phyloP scores from a whole-genome alignment of 2,113 vertebrate genomes.

The Centropristis striata region DNA sequence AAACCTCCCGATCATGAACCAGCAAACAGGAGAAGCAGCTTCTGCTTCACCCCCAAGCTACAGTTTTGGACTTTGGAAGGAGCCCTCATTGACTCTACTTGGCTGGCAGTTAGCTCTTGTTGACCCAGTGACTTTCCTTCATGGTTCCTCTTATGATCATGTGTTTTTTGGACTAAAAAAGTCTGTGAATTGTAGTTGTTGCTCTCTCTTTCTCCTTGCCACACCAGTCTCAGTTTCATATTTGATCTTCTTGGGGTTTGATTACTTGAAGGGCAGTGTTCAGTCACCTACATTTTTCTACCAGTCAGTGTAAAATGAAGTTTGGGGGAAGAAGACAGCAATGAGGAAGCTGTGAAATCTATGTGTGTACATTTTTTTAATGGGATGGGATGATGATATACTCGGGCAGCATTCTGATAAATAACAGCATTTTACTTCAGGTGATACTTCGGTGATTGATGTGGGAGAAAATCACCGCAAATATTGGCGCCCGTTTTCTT shows the following conservation, averaged over 20 bases:
- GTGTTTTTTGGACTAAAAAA: conserved; percentile 45
- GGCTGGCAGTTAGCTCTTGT: conserved; percentile 54
- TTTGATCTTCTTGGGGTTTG: conserved; percentile 70
- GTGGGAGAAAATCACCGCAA: conserved; percentile 2
- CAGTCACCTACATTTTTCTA: conserved; percentile 69
- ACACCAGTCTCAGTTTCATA: conserved; percentile 66
- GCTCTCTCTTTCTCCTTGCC: conserved; percentile 43
- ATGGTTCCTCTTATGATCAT: conserved; percentile 57
- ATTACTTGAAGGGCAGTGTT: conserved; percentile 82
- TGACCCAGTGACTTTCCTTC: conserved; percentile 71
- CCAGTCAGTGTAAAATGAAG: conserved; percentile 57
- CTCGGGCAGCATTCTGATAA: conserved; percentile 40
- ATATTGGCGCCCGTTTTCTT: conserved; percentile 15
- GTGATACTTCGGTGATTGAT: not conserved
- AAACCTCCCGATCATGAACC: conserved; percentile 37
- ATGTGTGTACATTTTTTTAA: conserved; percentile 43
- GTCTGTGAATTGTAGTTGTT: conserved; percentile 59
- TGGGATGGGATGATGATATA: conserved; percentile 20
- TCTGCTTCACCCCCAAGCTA: conserved; percentile 9
- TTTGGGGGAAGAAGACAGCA: conserved; percentile 19
- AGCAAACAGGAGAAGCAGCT: conserved; percentile 52
- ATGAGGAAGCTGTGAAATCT: conserved; percentile 8
- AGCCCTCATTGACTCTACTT: conserved; percentile 52
- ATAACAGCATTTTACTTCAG: not conserved
- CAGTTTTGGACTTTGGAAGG: conserved; percentile 58